phyloP scores from a whole-genome alignment of 2,113 vertebrate genomes.

The Lagopus muta region DNA sequence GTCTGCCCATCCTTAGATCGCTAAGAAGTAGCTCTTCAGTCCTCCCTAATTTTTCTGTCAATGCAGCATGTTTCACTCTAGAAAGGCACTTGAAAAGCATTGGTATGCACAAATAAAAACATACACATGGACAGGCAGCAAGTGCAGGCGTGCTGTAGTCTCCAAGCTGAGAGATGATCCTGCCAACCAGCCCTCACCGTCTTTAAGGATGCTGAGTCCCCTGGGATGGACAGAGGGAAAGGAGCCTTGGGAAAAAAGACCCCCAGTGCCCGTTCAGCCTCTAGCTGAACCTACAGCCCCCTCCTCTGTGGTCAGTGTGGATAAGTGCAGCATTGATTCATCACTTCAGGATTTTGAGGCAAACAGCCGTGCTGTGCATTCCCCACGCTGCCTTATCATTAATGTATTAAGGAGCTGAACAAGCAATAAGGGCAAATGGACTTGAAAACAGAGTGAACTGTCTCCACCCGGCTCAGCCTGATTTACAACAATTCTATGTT shows the following conservation, averaged over 20 bases:
- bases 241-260: neutral
- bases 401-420: slow-evolving; percentile 81
- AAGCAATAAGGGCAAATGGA: slow-evolving; percentile 79
- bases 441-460: slow-evolving; percentile 66
- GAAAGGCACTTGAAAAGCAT: neutral
- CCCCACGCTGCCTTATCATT: slow-evolving; percentile 69
- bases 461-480: slow-evolving; percentile 40
- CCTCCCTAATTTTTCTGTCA: neutral
- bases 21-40: neutral
- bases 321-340: slow-evolving; percentile 70
- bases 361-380: slow-evolving; percentile 29
- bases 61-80: neutral
- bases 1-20: neutral
- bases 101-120: slow-evolving; percentile 2
- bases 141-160: neutral
- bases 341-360: neutral
- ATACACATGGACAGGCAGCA: neutral
- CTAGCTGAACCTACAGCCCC: neutral
- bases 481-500: slow-evolving; percentile 69
- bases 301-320: neutral
- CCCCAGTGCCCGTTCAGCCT: neutral
- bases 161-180: neutral
- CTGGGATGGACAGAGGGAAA: neutral
- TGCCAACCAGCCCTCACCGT: neutral
- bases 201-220: neutral